Evolutionary conservation across 64 coral and sea anemone species (phyloP).

Genomic region (Astreopora myriophthalma): DNA sequence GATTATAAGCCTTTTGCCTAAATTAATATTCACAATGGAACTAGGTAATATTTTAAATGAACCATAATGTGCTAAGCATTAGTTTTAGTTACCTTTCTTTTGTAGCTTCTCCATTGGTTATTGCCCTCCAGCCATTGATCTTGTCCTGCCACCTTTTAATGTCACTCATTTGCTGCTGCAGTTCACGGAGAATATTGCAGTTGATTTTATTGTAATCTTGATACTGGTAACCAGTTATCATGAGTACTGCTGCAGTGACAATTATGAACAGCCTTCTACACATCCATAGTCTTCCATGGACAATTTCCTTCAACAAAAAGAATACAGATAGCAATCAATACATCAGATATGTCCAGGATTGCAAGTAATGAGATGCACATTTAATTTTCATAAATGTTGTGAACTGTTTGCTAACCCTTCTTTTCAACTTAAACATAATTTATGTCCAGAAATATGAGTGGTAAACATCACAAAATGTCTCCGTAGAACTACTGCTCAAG

Average conservation of each 20-base stretch:
- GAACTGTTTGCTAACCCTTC: no score
- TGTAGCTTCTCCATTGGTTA: constrained; percentile 59
- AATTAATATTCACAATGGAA: neutral
- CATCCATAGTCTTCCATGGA: constrained; percentile 81
- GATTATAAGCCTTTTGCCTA: neutral
- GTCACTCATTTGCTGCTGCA: constrained; percentile 76
- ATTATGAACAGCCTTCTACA: constrained; percentile 81
- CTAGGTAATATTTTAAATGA: no score
- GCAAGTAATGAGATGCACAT: neutral
- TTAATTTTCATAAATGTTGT: no score
- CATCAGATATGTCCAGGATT: neutral
- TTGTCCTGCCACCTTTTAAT: constrained; percentile 61
- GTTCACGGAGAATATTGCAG: constrained; percentile 71
- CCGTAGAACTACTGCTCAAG: no score
- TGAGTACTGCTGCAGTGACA: constrained; percentile 14
- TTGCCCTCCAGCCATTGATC: constrained; percentile 41
- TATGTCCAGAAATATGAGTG: no score
- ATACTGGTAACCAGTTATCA: constrained; percentile 62
- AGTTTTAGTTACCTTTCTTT: neutral
- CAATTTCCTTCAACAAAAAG: constrained; percentile 52
- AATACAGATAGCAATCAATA: neutral
- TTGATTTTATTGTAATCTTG: constrained; percentile 92
- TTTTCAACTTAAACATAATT: no score
- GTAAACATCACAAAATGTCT: no score
- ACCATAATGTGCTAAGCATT: neutral